Evolutionary conservation across 2,113 vertebrate genomes (phyloP).

Genomic region (Melospiza georgiana): DNA sequence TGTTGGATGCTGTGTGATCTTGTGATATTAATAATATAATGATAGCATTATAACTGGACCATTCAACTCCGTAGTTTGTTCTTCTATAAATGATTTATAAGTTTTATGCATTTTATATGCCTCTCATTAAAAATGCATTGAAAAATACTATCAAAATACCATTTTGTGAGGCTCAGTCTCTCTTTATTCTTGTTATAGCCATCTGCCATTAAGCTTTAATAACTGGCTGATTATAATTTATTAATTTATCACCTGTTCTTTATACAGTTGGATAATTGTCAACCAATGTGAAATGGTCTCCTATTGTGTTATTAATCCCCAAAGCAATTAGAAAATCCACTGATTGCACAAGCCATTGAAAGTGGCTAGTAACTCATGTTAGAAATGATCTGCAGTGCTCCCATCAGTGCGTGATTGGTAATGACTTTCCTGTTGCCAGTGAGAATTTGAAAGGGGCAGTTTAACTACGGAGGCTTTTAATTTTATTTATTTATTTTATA

Average conservation of each 20-base stretch:
- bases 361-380: conserved; percentile 42
- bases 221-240: conserved; percentile 68
- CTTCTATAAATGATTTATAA: conserved; percentile 65
- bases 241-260: conserved; percentile 73
- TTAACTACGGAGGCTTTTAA: conserved; percentile 4
- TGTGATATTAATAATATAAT: conserved; percentile 59
- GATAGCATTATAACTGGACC: conserved; percentile 59
- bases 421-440: neutral
- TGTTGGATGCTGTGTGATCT: neutral
- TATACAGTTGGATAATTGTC: conserved; percentile 63
- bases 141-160: conserved; percentile 64
- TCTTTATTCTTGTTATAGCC: conserved; percentile 50
- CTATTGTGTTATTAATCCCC: conserved; percentile 68
- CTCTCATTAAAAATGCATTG: conserved; percentile 67
- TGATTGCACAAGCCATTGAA: conserved; percentile 44
- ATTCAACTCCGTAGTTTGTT: conserved; percentile 51
- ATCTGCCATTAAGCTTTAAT: conserved; percentile 63
- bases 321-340: conserved; percentile 67
- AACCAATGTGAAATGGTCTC: conserved; percentile 48
- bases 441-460: neutral
- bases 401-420: neutral
- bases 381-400: neutral
- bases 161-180: conserved; percentile 35
- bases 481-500: conserved; percentile 36
- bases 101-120: conserved; percentile 68